A percentile compares a stretch with the other conserved stretches of the same genome.
Conservation (phyloP, 2,888 invertebrate genomes). For the Mechanitis messenoides region DNA sequence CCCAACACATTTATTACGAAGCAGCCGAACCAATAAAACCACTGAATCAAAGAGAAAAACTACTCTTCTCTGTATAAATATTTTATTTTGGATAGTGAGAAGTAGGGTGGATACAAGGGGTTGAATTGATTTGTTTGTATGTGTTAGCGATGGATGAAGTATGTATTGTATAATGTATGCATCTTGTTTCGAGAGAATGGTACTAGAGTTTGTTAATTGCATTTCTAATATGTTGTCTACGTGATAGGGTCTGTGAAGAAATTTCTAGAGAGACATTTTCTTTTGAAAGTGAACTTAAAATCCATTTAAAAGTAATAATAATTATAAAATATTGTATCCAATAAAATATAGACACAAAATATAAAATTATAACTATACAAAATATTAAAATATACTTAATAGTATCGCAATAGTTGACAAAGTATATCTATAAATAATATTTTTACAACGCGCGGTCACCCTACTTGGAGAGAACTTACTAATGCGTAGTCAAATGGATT, state of each 20-base stretch:
- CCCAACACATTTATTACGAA: constrained; percentile 68
- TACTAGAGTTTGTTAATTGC: no score
- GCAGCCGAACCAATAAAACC: constrained; percentile 72
- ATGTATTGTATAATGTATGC: neutral
- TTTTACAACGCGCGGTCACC: constrained; percentile 37
- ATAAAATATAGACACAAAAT: neutral
- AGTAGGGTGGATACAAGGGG: constrained; percentile 45
- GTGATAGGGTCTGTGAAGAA: no score
- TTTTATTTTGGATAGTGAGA: constrained; percentile 76
- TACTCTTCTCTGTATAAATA: constrained; percentile 73
- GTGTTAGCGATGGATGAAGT: no score
- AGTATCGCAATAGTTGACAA: neutral
- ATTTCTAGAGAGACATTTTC: no score
- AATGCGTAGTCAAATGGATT: constrained; percentile 76
- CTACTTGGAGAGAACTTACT: constrained; percentile 65
- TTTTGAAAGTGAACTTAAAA: no score
- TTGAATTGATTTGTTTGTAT: constrained; percentile 1
- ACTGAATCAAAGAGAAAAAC: constrained; percentile 77
- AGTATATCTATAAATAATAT: constrained; percentile 3
- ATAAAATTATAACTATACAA: neutral
- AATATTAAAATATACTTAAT: neutral
- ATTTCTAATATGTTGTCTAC: no score
- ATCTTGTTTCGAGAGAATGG: neutral
- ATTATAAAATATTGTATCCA: neutral
- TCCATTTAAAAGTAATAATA: neutral